Evolutionary conservation across 2,797 vertebrate species (phyloP), one percentile per base, ranked within the genome.

Genomic region (Lagocephalus sceleratus): DNA sequence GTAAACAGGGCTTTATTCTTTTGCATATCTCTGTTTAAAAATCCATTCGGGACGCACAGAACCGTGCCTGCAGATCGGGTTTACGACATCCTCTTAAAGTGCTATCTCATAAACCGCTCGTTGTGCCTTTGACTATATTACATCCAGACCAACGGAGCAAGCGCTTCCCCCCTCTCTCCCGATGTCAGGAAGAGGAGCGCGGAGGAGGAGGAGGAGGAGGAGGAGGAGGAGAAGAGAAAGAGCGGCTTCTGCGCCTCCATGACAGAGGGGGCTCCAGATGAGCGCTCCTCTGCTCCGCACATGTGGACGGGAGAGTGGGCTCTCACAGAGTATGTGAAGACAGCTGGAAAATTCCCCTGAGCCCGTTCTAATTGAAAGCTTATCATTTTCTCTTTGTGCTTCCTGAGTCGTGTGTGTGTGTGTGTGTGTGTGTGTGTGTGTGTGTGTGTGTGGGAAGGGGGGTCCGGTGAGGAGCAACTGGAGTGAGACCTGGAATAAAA

Each of bases 331-430:
- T 85, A 71, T 85, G 84, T 81, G 84, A 82, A 87, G 84, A 85
- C 83, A 89, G 85, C 79, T 86, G 84, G 83, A 88, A 83, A 83
- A 86, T 87, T 85, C 88, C 86, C 85, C 52, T 67, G 87, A 89
- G 84, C 76, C 57, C 7, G 8, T 48, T 45, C 77, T 88, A 88
- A 90, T 90, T 89, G 86, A 89, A 90, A 88, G 83, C 87, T 88
- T 90, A 88, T 85, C 81, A 78, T 88, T 82, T 83, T 82, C 64
- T 79, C 82, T 87, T 84, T 87, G 81, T 83, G 81, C 83, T 83
- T 79, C 81, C 82, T 81, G 80, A 76, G 71, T 54, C 63, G 57
- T 52, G 72, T 75, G 72, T 75, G 63, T 66, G 68, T 57, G 51
- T 54, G 22, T 40, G 44, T 58, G 56, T 55, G 55, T 7, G 40